Conservation (phyloP, 2,113 vertebrate genomes). For the Microtus montanus region DNA sequence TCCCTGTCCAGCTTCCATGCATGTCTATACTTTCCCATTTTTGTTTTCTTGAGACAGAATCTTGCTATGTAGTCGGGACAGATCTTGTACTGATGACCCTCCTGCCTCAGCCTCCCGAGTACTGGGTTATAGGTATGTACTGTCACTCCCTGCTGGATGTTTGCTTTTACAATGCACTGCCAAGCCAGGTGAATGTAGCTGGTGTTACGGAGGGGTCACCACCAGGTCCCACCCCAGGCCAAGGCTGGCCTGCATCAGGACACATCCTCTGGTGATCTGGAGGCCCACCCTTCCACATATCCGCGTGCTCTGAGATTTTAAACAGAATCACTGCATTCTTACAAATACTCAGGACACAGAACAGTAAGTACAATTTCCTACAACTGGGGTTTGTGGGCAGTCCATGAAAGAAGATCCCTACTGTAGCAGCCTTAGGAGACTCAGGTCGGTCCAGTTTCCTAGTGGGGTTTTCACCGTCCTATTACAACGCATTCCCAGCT, state of each 20-base stretch:
- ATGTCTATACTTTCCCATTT: too few relatives aligned
- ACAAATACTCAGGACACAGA: background rate
- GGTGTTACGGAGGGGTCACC: background rate
- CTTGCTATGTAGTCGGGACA: background rate
- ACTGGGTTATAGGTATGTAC: too few relatives aligned
- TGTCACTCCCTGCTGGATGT: background rate
- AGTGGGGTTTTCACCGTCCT: background rate
- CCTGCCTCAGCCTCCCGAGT: too few relatives aligned
- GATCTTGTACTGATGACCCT: background rate
- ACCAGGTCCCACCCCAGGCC: background rate
- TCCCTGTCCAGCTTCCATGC: background rate
- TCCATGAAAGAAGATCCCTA: background rate
- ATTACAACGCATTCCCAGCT: background rate
- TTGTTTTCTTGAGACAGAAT: background rate
- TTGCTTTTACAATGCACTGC: background rate
- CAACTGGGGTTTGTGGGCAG: background rate
- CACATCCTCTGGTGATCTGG: background rate
- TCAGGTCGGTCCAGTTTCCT: background rate
- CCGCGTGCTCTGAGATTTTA: background rate
- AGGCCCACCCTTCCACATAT: background rate
- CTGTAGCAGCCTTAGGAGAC: background rate
- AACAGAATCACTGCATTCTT: background rate
- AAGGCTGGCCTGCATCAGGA: conserved; percentile 21
- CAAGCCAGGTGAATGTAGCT: background rate
- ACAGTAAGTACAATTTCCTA: background rate